phyloP scores from a whole-genome alignment of 2,797 vertebrate species.

The Danionella dracula region DNA sequence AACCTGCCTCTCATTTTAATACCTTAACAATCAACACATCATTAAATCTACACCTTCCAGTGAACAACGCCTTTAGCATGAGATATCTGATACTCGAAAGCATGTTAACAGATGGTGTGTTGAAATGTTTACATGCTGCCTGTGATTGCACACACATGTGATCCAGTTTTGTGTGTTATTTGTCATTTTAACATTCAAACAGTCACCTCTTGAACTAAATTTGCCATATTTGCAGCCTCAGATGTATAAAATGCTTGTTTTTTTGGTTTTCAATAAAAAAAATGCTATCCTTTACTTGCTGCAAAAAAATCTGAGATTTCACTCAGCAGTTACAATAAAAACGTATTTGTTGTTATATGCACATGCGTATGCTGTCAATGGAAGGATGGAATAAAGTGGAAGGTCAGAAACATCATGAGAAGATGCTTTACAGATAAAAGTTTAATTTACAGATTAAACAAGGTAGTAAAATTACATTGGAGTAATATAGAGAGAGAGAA shows the following conservation, averaged over 20 bases:
- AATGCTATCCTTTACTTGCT: slow-evolving; percentile 37
- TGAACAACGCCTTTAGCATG: neutral
- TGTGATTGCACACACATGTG: slow-evolving; percentile 65
- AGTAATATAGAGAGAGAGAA: too few relatives aligned
- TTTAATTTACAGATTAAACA: too few relatives aligned
- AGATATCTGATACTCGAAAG: slow-evolving; percentile 1
- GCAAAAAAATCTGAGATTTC: too few relatives aligned
- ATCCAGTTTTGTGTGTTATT: slow-evolving; percentile 47
- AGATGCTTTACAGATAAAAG: too few relatives aligned
- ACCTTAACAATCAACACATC: neutral
- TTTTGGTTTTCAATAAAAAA: slow-evolving; percentile 51
- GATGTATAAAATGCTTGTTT: too few relatives aligned
- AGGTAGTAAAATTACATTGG: too few relatives aligned
- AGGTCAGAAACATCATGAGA: too few relatives aligned
- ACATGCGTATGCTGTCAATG: too few relatives aligned
- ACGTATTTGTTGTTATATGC: too few relatives aligned
- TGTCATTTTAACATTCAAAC: slow-evolving; percentile 43
- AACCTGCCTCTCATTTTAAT: slow-evolving; percentile 14
- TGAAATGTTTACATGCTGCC: slow-evolving; percentile 45
- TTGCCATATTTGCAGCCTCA: too few relatives aligned
- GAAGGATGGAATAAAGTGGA: too few relatives aligned
- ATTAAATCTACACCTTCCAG: neutral
- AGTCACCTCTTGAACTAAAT: slow-evolving; percentile 16
- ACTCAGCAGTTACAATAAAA: too few relatives aligned
- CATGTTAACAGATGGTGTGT: neutral